Base-by-base conservation (phyloP, 1,140 invertebrate species). In the Drosophila ogumai region DNA sequence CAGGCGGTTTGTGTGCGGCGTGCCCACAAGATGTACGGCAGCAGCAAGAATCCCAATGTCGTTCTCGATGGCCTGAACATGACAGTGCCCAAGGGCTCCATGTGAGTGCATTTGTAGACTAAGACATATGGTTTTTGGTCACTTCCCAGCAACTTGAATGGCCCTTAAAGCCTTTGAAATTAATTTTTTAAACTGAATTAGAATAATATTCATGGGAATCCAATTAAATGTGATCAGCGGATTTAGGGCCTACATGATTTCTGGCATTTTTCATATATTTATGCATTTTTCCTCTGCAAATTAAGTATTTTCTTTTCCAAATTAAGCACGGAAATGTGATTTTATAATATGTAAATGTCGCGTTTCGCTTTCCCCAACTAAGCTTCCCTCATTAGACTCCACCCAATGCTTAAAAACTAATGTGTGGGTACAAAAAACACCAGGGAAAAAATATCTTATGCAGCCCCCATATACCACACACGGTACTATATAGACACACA, bases 71-170 rank as follows among this genome's bases (percentile, higher is more conserved):
- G 97, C 32, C 94, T 98, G 31, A 97, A 97, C 84, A 97, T 98
- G 96, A 97, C 96, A 15, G 97, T 98, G 15, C 95, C 96, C 46
- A 97, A 98, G 92, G 97, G 97, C 57, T 95, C 96, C 44, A 98
- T 98, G 97, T 98, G 94, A 96, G 96, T 96, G 69, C 32, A 54
- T n/a, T 46, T 44, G 31, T 9, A 46, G 25, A 32, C 36, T 67
- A 32, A 47, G 60, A 47, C 28, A 31, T 31, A 36, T 17, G 38
- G 22, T n/a, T 47, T 25, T 25, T 8, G 6, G 1, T 32, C 7
- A 32, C 8, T 44, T 22, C 9, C 3, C 44, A 25, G 44, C 22
- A 12, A 22, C 2, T 22, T 22, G 2, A 22, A 2, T 22, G 19
- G 19, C 15, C 9, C 15, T 31, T 49, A 9, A 28, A n/a, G 46